phyloP scores from a whole-genome alignment of 2,888 invertebrate genomes.

The Listrodromus nycthemerus region DNA sequence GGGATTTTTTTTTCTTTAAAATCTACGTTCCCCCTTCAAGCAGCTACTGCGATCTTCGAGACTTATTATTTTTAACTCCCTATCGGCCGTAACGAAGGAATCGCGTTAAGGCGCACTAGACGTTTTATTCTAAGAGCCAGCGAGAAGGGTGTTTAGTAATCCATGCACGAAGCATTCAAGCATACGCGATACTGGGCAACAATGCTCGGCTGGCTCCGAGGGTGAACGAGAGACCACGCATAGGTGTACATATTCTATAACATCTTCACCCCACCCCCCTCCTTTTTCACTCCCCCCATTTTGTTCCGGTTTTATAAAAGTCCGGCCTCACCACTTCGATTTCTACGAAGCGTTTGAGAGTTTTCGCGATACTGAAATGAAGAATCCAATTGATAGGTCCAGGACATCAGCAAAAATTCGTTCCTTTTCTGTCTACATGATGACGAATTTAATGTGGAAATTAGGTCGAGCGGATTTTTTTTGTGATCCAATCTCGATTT shows the following conservation, averaged over 20 bases:
- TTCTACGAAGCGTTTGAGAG: not conserved
- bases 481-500: no score
- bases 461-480: no score
- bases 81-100: slow-evolving; percentile 4
- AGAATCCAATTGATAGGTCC: not conserved
- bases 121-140: slow-evolving; percentile 25
- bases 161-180: slow-evolving; percentile 25
- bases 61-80: slow-evolving; percentile 9
- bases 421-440: not conserved
- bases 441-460: no score
- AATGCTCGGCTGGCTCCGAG: slow-evolving; percentile 44
- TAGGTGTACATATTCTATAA: slow-evolving; percentile 28
- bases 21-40: not conserved
- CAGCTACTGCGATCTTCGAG: not conserved
- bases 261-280: not conserved
- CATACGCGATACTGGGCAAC: slow-evolving; percentile 40
- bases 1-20: not conserved
- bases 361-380: not conserved
- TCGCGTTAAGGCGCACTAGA: not conserved
- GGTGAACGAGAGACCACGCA: slow-evolving; percentile 37
- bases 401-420: not conserved
- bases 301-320: slow-evolving; percentile 16
- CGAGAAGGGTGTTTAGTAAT: slow-evolving; percentile 42
- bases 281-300: not conserved
- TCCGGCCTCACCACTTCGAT: slow-evolving; percentile 5